A percentile compares a stretch with the other conserved stretches of the same genome.
Conservation (phyloP, 2,113 vertebrate genomes). For the Tyto alba region DNA sequence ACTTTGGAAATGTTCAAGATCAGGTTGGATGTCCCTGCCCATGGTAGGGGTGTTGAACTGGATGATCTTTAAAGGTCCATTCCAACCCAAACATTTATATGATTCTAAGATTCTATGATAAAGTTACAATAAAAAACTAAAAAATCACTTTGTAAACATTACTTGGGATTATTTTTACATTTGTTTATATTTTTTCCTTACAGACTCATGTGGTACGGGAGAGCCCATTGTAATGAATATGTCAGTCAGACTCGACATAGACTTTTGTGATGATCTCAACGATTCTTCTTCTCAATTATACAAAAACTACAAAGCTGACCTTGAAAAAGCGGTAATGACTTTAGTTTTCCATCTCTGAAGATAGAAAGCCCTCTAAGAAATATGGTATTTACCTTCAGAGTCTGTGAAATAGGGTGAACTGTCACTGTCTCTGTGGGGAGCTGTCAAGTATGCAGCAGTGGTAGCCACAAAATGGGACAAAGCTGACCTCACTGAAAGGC, state of each 20-base stretch:
- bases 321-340: constrained; percentile 71
- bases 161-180: not conserved
- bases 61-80: not conserved
- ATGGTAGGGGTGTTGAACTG: not conserved
- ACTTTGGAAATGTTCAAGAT: not conserved
- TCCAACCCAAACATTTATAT: not conserved
- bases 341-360: not conserved
- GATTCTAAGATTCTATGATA: not conserved
- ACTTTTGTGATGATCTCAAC: constrained; percentile 49
- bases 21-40: not conserved
- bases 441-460: not conserved
- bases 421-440: not conserved
- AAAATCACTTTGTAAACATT: not conserved
- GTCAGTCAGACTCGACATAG: constrained; percentile 58
- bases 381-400: not conserved
- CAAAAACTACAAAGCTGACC: constrained; percentile 63
- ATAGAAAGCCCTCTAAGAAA: not conserved
- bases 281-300: constrained; percentile 63
- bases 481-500: not conserved
- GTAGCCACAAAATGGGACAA: not conserved
- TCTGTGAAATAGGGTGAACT: not conserved
- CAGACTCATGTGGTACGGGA: not conserved
- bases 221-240: constrained; percentile 30
- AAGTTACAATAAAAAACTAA: not conserved
- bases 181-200: not conserved